These are phyloP conservation scores for Caenorhabditis imperialis DNA, from an alignment of 2,888 invertebrate species.

Conservation along the genomic window DNA sequence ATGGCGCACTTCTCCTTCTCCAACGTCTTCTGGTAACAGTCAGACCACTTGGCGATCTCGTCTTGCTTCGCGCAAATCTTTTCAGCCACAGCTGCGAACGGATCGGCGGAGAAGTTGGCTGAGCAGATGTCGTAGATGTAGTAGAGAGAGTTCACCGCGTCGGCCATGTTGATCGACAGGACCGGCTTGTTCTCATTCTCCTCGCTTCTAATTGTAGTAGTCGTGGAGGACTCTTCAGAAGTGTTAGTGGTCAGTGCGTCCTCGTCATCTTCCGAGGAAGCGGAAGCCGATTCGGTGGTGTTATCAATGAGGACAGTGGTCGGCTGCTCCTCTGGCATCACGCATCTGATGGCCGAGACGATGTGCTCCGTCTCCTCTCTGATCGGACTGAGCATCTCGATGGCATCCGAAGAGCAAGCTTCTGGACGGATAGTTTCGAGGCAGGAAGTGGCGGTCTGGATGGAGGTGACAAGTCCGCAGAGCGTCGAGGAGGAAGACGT, in stretches of 20 bases:
- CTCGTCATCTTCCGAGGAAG: constrained; percentile 24
- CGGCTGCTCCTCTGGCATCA: constrained; percentile 23
- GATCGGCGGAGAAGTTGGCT: constrained; percentile 56
- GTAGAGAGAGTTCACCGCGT: constrained; percentile 67
- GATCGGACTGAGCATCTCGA: constrained; percentile 72
- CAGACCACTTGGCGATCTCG: constrained; percentile 62
- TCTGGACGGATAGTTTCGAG: constrained; percentile 49
- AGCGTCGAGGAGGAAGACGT: constrained; percentile 42
- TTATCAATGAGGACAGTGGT: constrained; percentile 45
- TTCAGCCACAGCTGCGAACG: constrained; percentile 46
- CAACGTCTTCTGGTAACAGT: constrained; percentile 68
- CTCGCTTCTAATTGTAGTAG: constrained; percentile 3
- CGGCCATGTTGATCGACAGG: constrained; percentile 59
- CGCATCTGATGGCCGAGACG: constrained; percentile 62
- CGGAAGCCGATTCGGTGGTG: constrained; percentile 44
- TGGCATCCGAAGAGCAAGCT: constrained; percentile 60
- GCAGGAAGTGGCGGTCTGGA: constrained; percentile 60
- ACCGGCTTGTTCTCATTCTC: constrained; percentile 29
- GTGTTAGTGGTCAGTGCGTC: constrained; percentile 1
- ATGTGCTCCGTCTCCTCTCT: constrained; percentile 71
- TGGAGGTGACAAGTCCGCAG: constrained; percentile 57
- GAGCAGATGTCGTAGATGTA: constrained; percentile 66
- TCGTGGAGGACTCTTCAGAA: constrained; percentile 29
- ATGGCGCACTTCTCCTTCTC: constrained; percentile 65
- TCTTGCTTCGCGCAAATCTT: constrained; percentile 66